A percentile compares a stretch with the other conserved stretches of the same genome.
phyloP scores from a whole-genome alignment of 2,113 vertebrate genomes.

The Oryzias celebensis region DNA sequence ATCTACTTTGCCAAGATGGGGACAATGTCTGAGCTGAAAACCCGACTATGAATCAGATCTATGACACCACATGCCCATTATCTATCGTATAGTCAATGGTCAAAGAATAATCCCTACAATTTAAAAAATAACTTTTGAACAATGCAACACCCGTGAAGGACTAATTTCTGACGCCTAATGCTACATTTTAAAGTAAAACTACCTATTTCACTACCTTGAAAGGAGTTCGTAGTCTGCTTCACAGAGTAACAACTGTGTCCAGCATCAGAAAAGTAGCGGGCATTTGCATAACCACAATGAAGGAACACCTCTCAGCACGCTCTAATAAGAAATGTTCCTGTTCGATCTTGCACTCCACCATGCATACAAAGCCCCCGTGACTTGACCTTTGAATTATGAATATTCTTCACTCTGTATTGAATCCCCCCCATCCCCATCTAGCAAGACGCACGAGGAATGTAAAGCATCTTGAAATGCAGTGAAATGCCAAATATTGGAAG shows the following conservation, averaged over 20 bases:
- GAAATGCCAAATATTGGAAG: conserved; percentile 6
- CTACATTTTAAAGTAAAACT: neutral
- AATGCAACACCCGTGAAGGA: neutral
- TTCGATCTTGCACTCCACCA: conserved; percentile 32
- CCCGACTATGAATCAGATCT: too few relatives aligned
- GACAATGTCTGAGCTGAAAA: too few relatives aligned
- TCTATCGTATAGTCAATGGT: too few relatives aligned
- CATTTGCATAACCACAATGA: conserved; percentile 55
- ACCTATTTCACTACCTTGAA: neutral
- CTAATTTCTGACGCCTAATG: neutral
- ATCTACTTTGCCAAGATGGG: too few relatives aligned
- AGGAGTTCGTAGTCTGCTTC: conserved; percentile 25
- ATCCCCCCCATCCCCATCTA: conserved; percentile 11
- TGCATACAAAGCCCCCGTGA: conserved; percentile 29
- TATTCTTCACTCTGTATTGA: conserved; percentile 6
- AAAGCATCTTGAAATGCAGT: neutral
- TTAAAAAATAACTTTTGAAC: too few relatives aligned
- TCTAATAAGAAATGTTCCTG: conserved; percentile 44
- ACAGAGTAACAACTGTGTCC: conserved; percentile 21
- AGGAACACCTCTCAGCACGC: conserved; percentile 27
- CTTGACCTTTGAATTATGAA: conserved; percentile 56
- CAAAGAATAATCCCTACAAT: too few relatives aligned
- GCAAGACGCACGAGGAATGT: conserved; percentile 4
- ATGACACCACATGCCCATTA: too few relatives aligned
- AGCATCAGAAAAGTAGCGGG: conserved; percentile 28